Conservation (phyloP, 2,113 vertebrate species). For the Vidua macroura region DNA sequence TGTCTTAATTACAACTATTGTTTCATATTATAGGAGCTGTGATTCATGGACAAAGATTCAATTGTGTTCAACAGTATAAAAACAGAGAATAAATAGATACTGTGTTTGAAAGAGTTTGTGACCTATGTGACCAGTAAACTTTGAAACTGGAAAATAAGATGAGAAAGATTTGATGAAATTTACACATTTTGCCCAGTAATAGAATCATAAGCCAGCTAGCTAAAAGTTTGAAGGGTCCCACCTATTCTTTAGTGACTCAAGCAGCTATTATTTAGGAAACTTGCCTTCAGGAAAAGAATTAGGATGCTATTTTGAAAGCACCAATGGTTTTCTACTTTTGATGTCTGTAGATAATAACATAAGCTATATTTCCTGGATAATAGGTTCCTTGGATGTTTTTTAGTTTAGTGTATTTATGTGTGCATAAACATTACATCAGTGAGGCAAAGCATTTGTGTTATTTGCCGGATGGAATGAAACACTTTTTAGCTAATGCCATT, state of each 20-base stretch:
- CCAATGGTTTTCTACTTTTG: background rate
- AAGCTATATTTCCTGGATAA: background rate
- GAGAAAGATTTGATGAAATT: background rate
- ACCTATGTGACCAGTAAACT: background rate
- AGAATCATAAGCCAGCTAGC: background rate
- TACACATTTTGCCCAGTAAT: background rate
- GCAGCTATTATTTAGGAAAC: background rate
- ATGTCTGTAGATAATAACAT: background rate
- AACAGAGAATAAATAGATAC: background rate
- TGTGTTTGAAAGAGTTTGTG: background rate
- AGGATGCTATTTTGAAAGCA: background rate
- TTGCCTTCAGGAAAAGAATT: background rate
- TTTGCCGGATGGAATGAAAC: background rate
- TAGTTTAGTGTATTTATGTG: background rate
- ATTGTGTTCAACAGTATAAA: background rate
- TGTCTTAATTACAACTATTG: background rate
- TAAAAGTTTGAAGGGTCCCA: background rate
- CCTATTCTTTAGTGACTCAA: background rate
- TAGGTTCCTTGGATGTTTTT: background rate
- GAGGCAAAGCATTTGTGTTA: background rate
- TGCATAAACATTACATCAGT: background rate
- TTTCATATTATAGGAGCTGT: background rate
- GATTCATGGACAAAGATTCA: background rate
- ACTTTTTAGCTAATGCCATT: background rate
- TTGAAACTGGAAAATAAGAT: background rate